Base-by-base conservation (phyloP, 2,888 invertebrate genomes). In the Cerastis leucographa region DNA sequence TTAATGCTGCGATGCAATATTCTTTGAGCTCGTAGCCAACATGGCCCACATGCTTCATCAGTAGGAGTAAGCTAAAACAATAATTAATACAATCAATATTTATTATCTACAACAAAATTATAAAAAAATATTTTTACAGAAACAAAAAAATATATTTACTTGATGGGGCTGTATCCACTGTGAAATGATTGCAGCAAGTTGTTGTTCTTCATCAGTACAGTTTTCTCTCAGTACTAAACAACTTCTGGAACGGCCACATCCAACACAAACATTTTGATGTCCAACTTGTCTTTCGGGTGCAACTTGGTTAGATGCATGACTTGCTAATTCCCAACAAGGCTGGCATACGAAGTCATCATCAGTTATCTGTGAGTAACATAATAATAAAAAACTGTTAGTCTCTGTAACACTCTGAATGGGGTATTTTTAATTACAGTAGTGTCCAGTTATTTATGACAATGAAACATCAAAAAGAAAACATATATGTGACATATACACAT, bases 291-390 rank as follows among this genome's bases (percentile, higher is more conserved):
- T 64, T 51, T 64, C n/a, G 29, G 71, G 71, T 72, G 71, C 71
- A 65, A 56, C 65, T 72, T 72, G 56, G 56, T 72, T 72, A 44
- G 56, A 56, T 56, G 71, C 71, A 71, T 64, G 40, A 71, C 40
- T 71, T 71, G 71, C 71, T 64, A 71, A 71, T 62, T 71, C 62
- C 71, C 71, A 71, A 71, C 71, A 71, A 71, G 62, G 62, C 62
- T 49, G 62, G 62, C 71, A 71, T 49, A 49, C n/a, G 46, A 71
- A 71, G 71, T 71, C 62, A n/a, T 61, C 62, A 71, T 71, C 71
- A 64, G 71, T 64, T 64, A 51, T 71, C n/a, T n/a, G n/a, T n/a
- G n/a, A n/a, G n/a, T n/a, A n/a, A n/a, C n/a, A n/a, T n/a, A n/a
- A n/a, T n/a, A n/a, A n/a, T n/a, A n/a, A n/a, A n/a, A n/a, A n/a